Evolutionary conservation across 2,888 invertebrate species (phyloP).

Genomic region (Strigamia transsilvanica): DNA sequence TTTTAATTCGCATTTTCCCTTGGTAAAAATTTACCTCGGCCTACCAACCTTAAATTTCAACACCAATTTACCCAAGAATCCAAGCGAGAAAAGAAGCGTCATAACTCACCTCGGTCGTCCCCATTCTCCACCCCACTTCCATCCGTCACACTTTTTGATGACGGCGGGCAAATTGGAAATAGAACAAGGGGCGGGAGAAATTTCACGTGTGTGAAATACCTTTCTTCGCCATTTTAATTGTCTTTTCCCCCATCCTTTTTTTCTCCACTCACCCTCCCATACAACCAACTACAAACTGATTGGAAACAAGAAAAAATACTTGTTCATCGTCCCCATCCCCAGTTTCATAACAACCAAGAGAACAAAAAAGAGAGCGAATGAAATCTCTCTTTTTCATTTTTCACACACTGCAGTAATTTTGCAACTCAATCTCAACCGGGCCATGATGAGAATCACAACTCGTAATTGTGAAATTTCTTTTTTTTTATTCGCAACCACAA

Average conservation of each 20-base stretch:
- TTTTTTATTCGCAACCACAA: conserved; percentile 26
- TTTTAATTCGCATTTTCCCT: conserved; percentile 46
- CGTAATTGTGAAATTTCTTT: neutral
- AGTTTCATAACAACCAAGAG: conserved; percentile 10
- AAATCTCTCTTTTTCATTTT: conserved; percentile 23
- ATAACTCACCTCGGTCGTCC: conserved; percentile 46
- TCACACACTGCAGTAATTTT: conserved; percentile 21
- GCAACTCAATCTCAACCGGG: conserved; percentile 36
- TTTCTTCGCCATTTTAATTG: conserved; percentile 49
- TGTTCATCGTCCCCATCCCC: conserved; percentile 29
- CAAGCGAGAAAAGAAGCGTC: conserved; percentile 48
- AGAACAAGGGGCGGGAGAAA: conserved; percentile 46
- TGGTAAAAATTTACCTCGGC: conserved; percentile 29
- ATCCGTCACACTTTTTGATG: conserved; percentile 49
- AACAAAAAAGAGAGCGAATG: conserved; percentile 5
- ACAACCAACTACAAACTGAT: conserved; percentile 41
- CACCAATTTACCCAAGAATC: conserved; percentile 49
- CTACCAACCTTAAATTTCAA: conserved; percentile 45
- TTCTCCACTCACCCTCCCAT: conserved; percentile 27
- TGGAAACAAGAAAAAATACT: conserved; percentile 47
- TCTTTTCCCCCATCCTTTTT: conserved; percentile 32
- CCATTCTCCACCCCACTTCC: conserved; percentile 21
- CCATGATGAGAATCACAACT: conserved; percentile 32
- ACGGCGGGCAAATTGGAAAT: conserved; percentile 45
- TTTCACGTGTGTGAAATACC: conserved; percentile 48